A percentile compares a stretch with the other conserved stretches of the same genome.
phyloP scores from a whole-genome alignment of 2,888 invertebrate genomes.

The Isotomurus palustris region DNA sequence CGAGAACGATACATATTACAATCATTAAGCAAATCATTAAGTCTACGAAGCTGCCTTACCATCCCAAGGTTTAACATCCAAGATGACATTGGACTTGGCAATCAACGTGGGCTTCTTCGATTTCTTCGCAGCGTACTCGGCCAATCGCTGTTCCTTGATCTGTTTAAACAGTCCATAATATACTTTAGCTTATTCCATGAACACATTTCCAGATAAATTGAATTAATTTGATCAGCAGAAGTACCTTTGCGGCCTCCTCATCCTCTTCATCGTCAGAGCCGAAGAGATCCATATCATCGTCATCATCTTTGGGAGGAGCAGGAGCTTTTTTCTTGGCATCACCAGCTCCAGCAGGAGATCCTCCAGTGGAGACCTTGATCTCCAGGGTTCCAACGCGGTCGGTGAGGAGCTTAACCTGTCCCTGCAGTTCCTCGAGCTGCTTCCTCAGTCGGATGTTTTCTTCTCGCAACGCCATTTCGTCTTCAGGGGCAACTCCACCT shows the following conservation, averaged over 20 bases:
- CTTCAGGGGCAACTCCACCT: constrained; percentile 42
- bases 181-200: too few species aligned
- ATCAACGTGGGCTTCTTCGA: constrained; percentile 84
- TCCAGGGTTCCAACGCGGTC: constrained; percentile 41
- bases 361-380: constrained; percentile 47
- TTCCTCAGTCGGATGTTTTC: constrained; percentile 44
- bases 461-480: constrained; percentile 43
- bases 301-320: constrained; percentile 55
- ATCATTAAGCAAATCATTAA: not conserved
- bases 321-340: constrained; percentile 12
- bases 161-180: too few species aligned
- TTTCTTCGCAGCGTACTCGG: constrained; percentile 91
- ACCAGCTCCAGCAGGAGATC: not conserved
- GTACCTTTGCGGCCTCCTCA: constrained; percentile 63
- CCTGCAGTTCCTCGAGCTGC: constrained; percentile 40
- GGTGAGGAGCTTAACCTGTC: constrained; percentile 39
- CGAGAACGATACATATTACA: not conserved
- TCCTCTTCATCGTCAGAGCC: constrained; percentile 69
- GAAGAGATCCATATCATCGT: constrained; percentile 75
- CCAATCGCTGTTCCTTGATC: constrained; percentile 80
- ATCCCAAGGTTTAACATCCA: constrained; percentile 90
- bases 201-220: too few species aligned
- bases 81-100: constrained; percentile 89
- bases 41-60: constrained; percentile 7
- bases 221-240: too few species aligned